phyloP scores from a whole-genome alignment of 2,797 vertebrate species.

The Aphelocoma californica region DNA sequence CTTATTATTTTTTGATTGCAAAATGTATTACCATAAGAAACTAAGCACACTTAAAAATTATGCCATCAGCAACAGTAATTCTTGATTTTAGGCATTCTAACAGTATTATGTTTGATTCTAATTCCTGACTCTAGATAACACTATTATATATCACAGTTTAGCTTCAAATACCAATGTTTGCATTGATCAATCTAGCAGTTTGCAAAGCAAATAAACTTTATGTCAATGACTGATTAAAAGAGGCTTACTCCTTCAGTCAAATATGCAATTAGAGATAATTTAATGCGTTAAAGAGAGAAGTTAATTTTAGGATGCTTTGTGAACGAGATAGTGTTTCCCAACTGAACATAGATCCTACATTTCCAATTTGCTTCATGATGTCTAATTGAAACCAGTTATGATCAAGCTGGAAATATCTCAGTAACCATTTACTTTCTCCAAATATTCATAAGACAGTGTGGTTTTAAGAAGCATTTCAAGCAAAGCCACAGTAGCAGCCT shows the following conservation, averaged over 20 bases:
- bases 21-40: neutral
- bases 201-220: conserved; percentile 26
- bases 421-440: conserved; percentile 53
- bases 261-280: conserved; percentile 38
- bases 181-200: conserved; percentile 38
- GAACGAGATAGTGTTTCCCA: conserved; percentile 17
- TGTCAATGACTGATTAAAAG: conserved; percentile 29
- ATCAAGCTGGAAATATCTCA: conserved; percentile 51
- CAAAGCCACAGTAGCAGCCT: conserved; percentile 68
- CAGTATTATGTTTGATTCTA: neutral
- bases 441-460: conserved; percentile 39
- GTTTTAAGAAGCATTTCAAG: conserved; percentile 66
- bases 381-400: conserved; percentile 68
- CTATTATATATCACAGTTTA: neutral
- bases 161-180: conserved; percentile 8
- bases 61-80: neutral
- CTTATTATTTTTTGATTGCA: neutral
- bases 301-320: conserved; percentile 45
- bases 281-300: neutral
- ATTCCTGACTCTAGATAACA: neutral
- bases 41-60: neutral
- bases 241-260: neutral
- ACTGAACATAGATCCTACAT: neutral
- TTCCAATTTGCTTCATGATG: conserved; percentile 36
- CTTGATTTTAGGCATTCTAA: neutral